Evolutionary conservation across 2,888 invertebrate species (phyloP), one percentile per base, ranked within the genome.

Genomic region (Opisthograptis luteolata): DNA sequence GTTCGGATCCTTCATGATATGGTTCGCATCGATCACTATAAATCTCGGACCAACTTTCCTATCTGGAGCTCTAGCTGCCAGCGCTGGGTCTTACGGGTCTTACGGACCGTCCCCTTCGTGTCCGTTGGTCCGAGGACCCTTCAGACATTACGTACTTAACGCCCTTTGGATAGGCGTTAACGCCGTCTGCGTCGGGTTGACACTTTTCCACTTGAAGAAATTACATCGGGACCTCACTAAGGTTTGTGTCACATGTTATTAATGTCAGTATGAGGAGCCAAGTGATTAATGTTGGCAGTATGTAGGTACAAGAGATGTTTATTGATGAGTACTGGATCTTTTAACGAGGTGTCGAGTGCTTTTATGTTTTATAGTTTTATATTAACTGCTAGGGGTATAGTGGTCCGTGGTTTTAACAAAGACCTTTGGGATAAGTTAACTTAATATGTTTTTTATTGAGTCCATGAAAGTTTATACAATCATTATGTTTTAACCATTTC

Each of bases 1-100:
- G 36, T 97, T 97, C 84, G 97, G 97, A 57, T 94, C 96, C 41
- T 96, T 96, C 84, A 97, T 97, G 94, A 97, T 97, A 76, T 97
- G 97, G 97, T 97, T 97, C 87, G 96, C 96, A 42, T 96, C 96
- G 60, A 95, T 97, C 76, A 96, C 97, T 40, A 96, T 97, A 80
- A 97, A 97, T 88, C 93, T 97, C 66, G 97, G 97, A 15, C 96
- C 96, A 19, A 96, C 96, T 22, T 96, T 96, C 86, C 91, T 96
- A 71, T 95, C 94, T 73, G 96, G 96, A 37, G 96, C 96, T 30
- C 84, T 96, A 59, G 96, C 96, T 7, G 96, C 96, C 49, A 96
- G 96, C 71, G 94, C 95, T 3, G 95, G 95, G 55, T 88, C 89
- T 28, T 93, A 93, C 54, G 92, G 93, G 9, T 95, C 95, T 66